Percentiles rank a stretch among this genome's conserved stretches.
These are phyloP conservation scores for Drosophila equinoxialis DNA, from an alignment of 1,140 invertebrate genomes.

Conservation along the genomic window DNA sequence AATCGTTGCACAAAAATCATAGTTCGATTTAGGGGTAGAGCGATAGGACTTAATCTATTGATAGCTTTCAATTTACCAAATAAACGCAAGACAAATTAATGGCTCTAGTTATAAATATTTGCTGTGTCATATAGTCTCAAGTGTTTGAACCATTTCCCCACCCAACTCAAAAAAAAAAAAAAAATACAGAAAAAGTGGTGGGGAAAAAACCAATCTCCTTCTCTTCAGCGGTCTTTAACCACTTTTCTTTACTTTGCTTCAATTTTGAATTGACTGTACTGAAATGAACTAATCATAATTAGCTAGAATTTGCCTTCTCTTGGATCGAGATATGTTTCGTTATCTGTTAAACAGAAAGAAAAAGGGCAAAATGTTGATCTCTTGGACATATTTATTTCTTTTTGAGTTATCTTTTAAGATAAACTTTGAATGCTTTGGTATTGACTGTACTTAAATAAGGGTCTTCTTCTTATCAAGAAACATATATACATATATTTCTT, in stretches of 20 bases:
- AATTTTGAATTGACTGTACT: not conserved
- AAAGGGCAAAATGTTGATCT: too few relatives aligned
- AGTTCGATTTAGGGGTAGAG: slow-evolving; percentile 18
- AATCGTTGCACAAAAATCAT: not conserved
- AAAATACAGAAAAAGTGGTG: too few relatives aligned
- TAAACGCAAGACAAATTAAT: slow-evolving; percentile 42
- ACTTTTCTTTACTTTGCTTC: not conserved
- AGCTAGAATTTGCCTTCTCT: too few relatives aligned
- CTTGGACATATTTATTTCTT: too few relatives aligned
- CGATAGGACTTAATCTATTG: slow-evolving; percentile 45
- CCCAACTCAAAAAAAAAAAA: not conserved
- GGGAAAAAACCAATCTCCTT: not conserved
- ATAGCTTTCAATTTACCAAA: slow-evolving; percentile 21
- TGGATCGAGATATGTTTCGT: too few relatives aligned
- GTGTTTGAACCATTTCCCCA: slow-evolving; percentile 22
- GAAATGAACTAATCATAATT: too few relatives aligned
- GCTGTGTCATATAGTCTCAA: slow-evolving; percentile 33
- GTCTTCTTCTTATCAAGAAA: not conserved
- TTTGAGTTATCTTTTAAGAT: not conserved
- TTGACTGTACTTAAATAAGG: slow-evolving; percentile 33
- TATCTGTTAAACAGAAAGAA: too few relatives aligned
- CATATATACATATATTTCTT: not conserved
- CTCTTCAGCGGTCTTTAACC: not conserved
- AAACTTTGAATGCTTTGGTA: slow-evolving; percentile 14
- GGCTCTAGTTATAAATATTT: slow-evolving; percentile 27